phyloP scores from a whole-genome alignment of 2,797 vertebrate genomes.

The Bradypus variegatus region DNA sequence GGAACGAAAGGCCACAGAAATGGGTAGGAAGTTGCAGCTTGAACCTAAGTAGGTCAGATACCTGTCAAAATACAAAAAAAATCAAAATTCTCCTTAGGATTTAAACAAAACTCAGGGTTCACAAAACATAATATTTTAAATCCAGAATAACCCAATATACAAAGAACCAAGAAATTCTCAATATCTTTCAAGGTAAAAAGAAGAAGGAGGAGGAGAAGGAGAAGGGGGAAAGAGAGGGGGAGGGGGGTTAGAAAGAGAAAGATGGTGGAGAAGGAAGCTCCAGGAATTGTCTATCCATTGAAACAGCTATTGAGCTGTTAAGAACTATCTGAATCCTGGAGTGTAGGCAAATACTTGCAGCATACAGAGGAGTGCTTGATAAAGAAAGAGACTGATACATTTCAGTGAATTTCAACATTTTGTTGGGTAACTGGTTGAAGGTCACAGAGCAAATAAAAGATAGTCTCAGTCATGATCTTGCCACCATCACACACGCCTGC shows the following conservation, averaged over 20 bases:
- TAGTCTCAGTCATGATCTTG: not conserved
- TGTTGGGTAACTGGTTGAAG: not conserved
- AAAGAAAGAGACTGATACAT: too few relatives aligned
- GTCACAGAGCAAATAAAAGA: not conserved
- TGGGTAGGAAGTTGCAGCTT: not conserved
- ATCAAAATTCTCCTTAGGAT: not conserved
- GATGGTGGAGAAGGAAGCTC: too few relatives aligned
- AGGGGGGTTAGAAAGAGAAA: too few relatives aligned
- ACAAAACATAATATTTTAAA: not conserved
- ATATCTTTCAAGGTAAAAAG: too few relatives aligned
- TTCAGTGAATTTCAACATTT: too few relatives aligned
- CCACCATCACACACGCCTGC: not conserved
- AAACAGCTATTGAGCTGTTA: too few relatives aligned
- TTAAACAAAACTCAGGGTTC: not conserved
- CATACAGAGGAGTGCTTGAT: too few relatives aligned
- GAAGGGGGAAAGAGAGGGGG: too few relatives aligned
- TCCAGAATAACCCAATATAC: not conserved
- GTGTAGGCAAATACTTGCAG: too few relatives aligned
- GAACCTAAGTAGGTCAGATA: not conserved
- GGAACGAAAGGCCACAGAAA: not conserved
- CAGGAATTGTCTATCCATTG: too few relatives aligned
- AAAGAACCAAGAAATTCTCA: not conserved
- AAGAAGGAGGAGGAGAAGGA: too few relatives aligned
- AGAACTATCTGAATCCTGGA: too few relatives aligned
- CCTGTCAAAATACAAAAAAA: not conserved